Conservation (phyloP, 2,888 invertebrate genomes). For the Spilarctia lutea region DNA sequence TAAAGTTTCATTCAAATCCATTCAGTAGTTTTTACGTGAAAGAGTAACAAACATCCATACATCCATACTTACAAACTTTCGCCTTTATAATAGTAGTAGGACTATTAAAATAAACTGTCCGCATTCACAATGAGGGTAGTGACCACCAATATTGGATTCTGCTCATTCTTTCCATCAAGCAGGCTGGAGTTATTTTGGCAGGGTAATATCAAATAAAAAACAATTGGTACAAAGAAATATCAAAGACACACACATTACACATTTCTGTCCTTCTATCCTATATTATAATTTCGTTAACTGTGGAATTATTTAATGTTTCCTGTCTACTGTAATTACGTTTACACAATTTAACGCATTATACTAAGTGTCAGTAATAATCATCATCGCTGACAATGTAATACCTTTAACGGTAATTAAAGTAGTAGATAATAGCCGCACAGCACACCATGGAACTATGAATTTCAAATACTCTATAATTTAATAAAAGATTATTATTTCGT, state of each 20-base stretch:
- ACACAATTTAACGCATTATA: constrained; percentile 22
- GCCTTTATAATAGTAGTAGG: too few relatives aligned
- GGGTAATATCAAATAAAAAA: too few relatives aligned
- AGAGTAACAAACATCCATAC: too few relatives aligned
- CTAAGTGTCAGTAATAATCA: constrained; percentile 39
- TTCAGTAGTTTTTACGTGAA: too few relatives aligned
- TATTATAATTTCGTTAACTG: neutral
- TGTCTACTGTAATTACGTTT: constrained; percentile 20
- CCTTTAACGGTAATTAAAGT: constrained; percentile 40
- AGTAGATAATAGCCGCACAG: constrained; percentile 20
- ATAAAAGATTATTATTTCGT: constrained; percentile 27
- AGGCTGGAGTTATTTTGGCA: too few relatives aligned
- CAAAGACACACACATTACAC: neutral
- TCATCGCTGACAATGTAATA: constrained; percentile 23
- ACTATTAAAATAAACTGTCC: too few relatives aligned
- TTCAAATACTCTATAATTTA: constrained; percentile 34
- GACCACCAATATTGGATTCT: too few relatives aligned
- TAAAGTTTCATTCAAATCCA: too few relatives aligned
- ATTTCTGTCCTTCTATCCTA: neutral
- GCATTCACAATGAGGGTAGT: too few relatives aligned
- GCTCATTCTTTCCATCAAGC: too few relatives aligned
- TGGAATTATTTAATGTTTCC: constrained; percentile 42
- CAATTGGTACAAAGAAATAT: neutral
- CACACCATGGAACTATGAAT: constrained; percentile 40
- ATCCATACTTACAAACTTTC: too few relatives aligned